Evolutionary conservation across 2,113 vertebrate genomes (phyloP).

Genomic region (Oreochromis aureus): DNA sequence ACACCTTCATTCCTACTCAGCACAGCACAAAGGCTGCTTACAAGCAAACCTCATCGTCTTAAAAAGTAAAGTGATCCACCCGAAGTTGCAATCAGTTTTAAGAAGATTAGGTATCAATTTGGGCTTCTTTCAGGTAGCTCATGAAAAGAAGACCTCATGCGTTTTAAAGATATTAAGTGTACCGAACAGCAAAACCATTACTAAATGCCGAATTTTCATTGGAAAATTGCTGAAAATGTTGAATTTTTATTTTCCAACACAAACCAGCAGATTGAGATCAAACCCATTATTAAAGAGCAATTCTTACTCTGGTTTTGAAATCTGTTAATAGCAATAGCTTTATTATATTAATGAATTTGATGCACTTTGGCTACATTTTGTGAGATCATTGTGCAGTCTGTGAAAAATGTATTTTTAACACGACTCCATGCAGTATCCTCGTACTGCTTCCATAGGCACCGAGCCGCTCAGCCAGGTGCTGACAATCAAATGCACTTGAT

Average conservation of each 20-base stretch:
- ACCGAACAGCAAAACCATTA: background rate
- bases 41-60: background rate
- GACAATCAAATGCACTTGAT: background rate
- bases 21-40: slow-evolving; percentile 16
- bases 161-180: background rate
- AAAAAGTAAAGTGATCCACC: background rate
- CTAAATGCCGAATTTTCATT: background rate
- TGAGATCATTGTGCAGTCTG: background rate
- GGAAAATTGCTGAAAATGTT: background rate
- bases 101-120: background rate
- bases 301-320: background rate
- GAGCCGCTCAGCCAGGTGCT: background rate
- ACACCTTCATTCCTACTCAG: background rate
- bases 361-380: background rate
- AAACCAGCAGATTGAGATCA: background rate
- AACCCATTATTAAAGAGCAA: background rate
- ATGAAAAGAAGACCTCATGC: background rate
- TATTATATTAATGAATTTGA: background rate
- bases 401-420: background rate
- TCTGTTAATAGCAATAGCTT: background rate
- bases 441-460: background rate
- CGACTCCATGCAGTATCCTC: background rate
- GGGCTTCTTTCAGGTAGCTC: background rate
- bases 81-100: background rate
- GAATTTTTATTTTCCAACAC: background rate